Conservation (phyloP, 2,888 invertebrate genomes). For the Thelaira solivaga region DNA sequence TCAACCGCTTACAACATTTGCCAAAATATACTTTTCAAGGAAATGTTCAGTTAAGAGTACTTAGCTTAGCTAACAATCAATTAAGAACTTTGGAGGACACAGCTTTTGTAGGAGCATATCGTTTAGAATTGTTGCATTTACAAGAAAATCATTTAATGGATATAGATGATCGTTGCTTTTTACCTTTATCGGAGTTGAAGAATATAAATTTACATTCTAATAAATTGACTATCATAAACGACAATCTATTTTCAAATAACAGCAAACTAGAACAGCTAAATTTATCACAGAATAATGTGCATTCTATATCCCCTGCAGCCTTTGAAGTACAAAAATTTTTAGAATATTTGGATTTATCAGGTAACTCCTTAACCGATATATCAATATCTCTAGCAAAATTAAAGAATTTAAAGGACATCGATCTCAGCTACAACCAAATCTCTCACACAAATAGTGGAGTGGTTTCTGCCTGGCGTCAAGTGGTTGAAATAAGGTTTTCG, state of each 20-base stretch:
- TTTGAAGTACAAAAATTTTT: constrained; percentile 83
- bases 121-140: constrained; percentile 85
- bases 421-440: constrained; percentile 88
- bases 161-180: constrained; percentile 83
- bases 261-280: constrained; percentile 82
- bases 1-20: constrained; percentile 85
- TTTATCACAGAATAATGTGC: constrained; percentile 86
- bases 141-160: constrained; percentile 84
- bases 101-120: constrained; percentile 83
- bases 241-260: constrained; percentile 83
- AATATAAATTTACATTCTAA: constrained; percentile 88
- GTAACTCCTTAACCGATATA: constrained; percentile 85
- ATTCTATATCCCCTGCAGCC: constrained; percentile 82
- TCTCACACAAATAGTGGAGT: constrained; percentile 83
- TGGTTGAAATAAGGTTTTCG: constrained; percentile 85
- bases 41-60: constrained; percentile 82
- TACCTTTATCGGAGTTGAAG: constrained; percentile 81
- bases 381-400: constrained; percentile 84
- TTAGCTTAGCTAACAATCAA: constrained; percentile 86
- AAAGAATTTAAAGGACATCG: constrained; percentile 83
- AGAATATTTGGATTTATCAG: constrained; percentile 86
- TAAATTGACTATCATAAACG: constrained; percentile 83
- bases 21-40: constrained; percentile 82
- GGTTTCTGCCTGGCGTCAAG: constrained; percentile 83
- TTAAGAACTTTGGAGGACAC: constrained; percentile 83